These are phyloP conservation scores for Drosophila parthenogenetica DNA, from an alignment of 2,888 invertebrate genomes.

Conservation along the genomic window DNA sequence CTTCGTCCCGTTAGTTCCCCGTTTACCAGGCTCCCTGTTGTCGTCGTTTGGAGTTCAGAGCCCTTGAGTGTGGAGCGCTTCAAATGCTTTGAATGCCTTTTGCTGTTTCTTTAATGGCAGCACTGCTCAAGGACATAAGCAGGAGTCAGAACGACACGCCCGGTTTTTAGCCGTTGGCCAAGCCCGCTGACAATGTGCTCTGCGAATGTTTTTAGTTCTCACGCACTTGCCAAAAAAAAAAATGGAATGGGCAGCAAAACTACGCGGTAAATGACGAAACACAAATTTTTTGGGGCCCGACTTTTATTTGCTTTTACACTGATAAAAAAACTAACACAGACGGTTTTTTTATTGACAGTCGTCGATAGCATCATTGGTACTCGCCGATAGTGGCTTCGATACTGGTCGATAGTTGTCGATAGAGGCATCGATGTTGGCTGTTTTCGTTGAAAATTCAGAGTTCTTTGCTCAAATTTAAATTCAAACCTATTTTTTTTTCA, in stretches of 20 bases:
- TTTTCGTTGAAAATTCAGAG: not conserved
- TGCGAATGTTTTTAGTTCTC: conserved; percentile 23
- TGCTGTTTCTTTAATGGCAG: conserved; percentile 31
- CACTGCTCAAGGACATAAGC: conserved; percentile 58
- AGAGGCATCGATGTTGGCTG: no score
- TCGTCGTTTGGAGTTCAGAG: conserved; percentile 13
- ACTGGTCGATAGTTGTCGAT: no score
- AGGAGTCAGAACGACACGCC: conserved; percentile 17
- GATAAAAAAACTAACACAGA: no score
- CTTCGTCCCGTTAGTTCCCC: not conserved
- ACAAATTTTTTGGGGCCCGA: conserved; percentile 5
- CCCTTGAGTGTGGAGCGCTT: conserved; percentile 52
- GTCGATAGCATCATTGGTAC: no score
- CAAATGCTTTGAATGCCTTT: conserved; percentile 60
- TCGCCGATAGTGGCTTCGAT: no score
- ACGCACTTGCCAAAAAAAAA: conserved; percentile 18
- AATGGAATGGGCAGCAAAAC: conserved; percentile 1
- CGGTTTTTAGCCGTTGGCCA: conserved; percentile 14
- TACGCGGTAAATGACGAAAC: conserved; percentile 32
- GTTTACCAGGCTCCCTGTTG: not conserved
- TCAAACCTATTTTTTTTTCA: not conserved
- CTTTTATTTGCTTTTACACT: not conserved
- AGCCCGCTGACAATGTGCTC: conserved; percentile 4
- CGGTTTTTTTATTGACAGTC: no score
- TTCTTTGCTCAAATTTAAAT: not conserved